Evolutionary conservation across 2,113 vertebrate species (phyloP).

Genomic region (Rhea pennata): DNA sequence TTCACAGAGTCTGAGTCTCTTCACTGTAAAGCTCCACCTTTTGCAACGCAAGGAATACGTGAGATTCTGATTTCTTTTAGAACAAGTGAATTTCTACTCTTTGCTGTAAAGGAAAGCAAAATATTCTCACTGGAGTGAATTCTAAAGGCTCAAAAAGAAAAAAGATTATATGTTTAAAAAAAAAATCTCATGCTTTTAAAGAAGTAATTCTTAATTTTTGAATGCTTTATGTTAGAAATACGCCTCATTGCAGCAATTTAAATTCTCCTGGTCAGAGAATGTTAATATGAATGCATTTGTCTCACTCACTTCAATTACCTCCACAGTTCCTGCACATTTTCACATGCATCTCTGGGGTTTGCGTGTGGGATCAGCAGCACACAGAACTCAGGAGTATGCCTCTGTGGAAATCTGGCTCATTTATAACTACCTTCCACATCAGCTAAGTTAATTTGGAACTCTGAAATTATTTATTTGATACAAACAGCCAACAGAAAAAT

Average conservation of each 20-base stretch:
- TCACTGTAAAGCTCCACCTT: neutral
- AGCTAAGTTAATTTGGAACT: neutral
- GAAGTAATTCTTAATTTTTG: neutral
- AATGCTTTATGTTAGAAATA: slow-evolving; percentile 1
- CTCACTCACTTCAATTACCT: slow-evolving; percentile 9
- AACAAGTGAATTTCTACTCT: neutral
- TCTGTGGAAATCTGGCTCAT: neutral
- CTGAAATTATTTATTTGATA: slow-evolving; percentile 35
- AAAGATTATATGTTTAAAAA: neutral
- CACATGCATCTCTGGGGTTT: neutral
- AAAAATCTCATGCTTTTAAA: neutral
- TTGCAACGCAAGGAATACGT: neutral
- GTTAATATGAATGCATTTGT: neutral
- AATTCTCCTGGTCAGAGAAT: neutral
- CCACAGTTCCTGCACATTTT: neutral
- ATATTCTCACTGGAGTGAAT: neutral
- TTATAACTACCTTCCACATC: slow-evolving; percentile 28
- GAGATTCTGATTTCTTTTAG: neutral
- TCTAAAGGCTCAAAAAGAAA: neutral
- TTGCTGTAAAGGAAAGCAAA: neutral
- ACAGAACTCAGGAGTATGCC: neutral
- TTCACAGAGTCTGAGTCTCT: neutral
- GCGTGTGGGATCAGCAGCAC: neutral
- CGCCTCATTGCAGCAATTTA: slow-evolving; percentile 9
- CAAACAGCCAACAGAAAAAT: neutral